A percentile compares a stretch with the other conserved stretches of the same genome.
Evolutionary conservation across 2,888 invertebrate genomes (phyloP).

Genomic region (Orchesellides sinensis): DNA sequence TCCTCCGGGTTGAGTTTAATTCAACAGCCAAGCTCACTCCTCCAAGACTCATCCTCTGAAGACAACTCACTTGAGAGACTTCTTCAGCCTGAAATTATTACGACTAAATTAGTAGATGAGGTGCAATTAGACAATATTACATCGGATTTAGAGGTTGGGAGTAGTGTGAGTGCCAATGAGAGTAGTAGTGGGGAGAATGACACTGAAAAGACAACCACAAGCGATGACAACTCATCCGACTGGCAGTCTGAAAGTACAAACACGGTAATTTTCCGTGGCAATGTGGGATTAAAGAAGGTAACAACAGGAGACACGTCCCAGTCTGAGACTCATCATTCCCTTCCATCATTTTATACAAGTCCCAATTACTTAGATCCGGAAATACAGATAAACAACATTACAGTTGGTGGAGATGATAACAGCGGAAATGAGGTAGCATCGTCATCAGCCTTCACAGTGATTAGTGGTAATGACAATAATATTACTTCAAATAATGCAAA

Average conservation of each 20-base stretch:
- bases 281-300: not conserved
- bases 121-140: not conserved
- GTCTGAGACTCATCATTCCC: conserved; percentile 21
- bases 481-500: not conserved
- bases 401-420: conserved; percentile 18
- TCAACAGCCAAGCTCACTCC: conserved; percentile 31
- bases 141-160: conserved; percentile 28
- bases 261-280: conserved; percentile 69
- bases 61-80: conserved; percentile 35
- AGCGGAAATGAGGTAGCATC: conserved; percentile 37
- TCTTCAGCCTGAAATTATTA: conserved; percentile 52
- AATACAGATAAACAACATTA: conserved; percentile 68
- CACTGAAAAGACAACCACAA: conserved; percentile 48
- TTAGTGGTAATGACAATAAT: not conserved
- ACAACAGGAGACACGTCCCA: not conserved
- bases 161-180: conserved; percentile 63
- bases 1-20: conserved; percentile 63
- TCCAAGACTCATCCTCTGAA: conserved; percentile 12
- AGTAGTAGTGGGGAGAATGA: conserved; percentile 62
- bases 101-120: conserved; percentile 29
- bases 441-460: not conserved
- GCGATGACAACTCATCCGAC: conserved; percentile 66
- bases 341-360: conserved; percentile 15
- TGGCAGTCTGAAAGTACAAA: conserved; percentile 72
- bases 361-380: conserved; percentile 61